These are phyloP conservation scores for Hoplostethus mediterraneus DNA, from an alignment of 2,797 vertebrate genomes.

Conservation along the genomic window DNA sequence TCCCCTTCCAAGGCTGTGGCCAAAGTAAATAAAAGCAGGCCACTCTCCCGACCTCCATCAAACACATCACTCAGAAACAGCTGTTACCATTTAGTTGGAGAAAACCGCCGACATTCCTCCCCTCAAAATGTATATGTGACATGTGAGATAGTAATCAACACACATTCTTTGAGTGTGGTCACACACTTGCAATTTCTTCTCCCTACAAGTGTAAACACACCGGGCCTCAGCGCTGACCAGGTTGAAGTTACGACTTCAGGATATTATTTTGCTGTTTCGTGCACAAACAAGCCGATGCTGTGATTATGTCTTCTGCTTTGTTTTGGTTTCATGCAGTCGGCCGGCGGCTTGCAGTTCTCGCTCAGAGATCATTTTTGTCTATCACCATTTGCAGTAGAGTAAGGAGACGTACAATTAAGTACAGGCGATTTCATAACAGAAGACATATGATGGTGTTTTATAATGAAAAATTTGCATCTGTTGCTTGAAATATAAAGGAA, in stretches of 20 bases:
- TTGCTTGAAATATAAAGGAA: background rate
- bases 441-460: background rate
- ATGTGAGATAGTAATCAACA: slow-evolving; percentile 82
- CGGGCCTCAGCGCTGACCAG: slow-evolving; percentile 46
- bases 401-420: background rate
- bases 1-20: slow-evolving; percentile 85
- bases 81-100: slow-evolving; percentile 93
- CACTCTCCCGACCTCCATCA: slow-evolving; percentile 85
- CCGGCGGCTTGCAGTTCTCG: slow-evolving; percentile 41
- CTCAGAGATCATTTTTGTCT: slow-evolving; percentile 46
- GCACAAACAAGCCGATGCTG: slow-evolving; percentile 53
- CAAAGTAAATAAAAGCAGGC: slow-evolving; percentile 90
- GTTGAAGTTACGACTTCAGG: slow-evolving; percentile 73
- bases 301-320: slow-evolving; percentile 64
- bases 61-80: slow-evolving; percentile 93
- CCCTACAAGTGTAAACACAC: slow-evolving; percentile 83
- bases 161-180: slow-evolving; percentile 79
- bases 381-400: slow-evolving; percentile 37
- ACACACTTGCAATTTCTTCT: slow-evolving; percentile 84
- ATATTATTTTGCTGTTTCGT: slow-evolving; percentile 65
- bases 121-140: slow-evolving; percentile 87
- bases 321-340: slow-evolving; percentile 54
- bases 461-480: no score
- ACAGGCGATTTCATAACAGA: slow-evolving; percentile 11
- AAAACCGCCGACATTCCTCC: slow-evolving; percentile 88